Evolutionary conservation across 2,888 invertebrate genomes (phyloP).

Genomic region (Hemistola chrysoprasaria): DNA sequence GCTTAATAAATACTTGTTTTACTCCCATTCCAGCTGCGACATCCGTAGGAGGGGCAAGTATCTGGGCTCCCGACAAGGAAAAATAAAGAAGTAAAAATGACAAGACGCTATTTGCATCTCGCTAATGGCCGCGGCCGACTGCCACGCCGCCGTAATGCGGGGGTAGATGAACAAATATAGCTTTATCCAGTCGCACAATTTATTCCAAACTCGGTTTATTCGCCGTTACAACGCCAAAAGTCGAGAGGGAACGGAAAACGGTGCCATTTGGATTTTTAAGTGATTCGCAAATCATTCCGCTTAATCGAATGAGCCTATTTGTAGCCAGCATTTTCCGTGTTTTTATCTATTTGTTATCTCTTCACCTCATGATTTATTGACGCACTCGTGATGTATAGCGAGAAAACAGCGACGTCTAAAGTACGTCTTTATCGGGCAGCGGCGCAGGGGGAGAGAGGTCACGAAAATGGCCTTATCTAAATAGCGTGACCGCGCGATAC

Average conservation of each 20-base stretch:
- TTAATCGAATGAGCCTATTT: constrained; percentile 76
- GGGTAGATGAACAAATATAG: constrained; percentile 81
- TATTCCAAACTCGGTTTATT: constrained; percentile 78
- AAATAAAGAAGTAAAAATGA: constrained; percentile 81
- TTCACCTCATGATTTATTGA: constrained; percentile 22
- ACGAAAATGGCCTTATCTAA: constrained; percentile 74
- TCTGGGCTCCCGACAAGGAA: constrained; percentile 49
- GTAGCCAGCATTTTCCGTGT: constrained; percentile 54
- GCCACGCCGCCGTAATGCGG: constrained; percentile 68
- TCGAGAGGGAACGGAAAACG: constrained; percentile 66
- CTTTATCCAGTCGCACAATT: constrained; percentile 80
- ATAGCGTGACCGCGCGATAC: constrained; percentile 75
- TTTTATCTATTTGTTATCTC: constrained; percentile 32
- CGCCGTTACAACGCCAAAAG: constrained; percentile 69
- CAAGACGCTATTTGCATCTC: constrained; percentile 82
- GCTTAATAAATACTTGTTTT: constrained; percentile 35
- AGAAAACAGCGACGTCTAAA: constrained; percentile 46
- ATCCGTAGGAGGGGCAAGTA: constrained; percentile 37
- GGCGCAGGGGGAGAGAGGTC: constrained; percentile 54
- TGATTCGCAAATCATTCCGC: constrained; percentile 77
- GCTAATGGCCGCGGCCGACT: constrained; percentile 65
- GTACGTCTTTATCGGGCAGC: constrained; percentile 53
- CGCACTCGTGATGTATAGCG: constrained; percentile 27
- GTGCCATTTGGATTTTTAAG: constrained; percentile 75
- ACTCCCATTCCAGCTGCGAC: constrained; percentile 37